Conservation (phyloP, 2,888 invertebrate species). For the Incurvaria masculella region DNA sequence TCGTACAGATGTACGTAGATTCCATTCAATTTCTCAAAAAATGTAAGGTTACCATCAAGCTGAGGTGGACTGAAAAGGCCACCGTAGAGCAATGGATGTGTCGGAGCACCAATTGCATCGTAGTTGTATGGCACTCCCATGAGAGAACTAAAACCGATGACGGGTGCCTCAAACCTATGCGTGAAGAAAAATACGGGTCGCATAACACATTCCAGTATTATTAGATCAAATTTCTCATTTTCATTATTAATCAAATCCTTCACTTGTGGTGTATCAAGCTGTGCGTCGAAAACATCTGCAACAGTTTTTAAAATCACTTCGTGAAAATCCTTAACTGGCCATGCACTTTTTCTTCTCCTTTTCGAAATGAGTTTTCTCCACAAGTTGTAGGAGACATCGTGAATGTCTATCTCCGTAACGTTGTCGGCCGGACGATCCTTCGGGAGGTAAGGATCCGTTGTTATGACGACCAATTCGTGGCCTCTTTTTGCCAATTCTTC, state of each 20-base stretch:
- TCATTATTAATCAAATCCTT: background rate
- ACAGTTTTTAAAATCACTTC: background rate
- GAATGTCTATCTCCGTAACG: slow-evolving; percentile 28
- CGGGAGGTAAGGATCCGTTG: slow-evolving; percentile 32
- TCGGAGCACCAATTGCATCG: background rate
- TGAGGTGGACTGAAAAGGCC: background rate
- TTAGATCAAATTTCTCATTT: slow-evolving; percentile 1
- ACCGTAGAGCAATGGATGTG: background rate
- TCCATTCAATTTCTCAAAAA: background rate
- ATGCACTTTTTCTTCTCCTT: too few species aligned
- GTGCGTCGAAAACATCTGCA: too few species aligned
- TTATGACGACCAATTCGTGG: slow-evolving; percentile 39
- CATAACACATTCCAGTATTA: slow-evolving; percentile 7
- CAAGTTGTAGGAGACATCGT: slow-evolving; percentile 26
- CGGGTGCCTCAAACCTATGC: slow-evolving; percentile 8
- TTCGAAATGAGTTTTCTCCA: slow-evolving; percentile 15
- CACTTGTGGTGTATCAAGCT: background rate
- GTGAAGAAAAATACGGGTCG: slow-evolving; percentile 4
- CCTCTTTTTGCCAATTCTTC: slow-evolving; percentile 34
- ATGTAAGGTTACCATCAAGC: background rate
- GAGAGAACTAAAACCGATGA: slow-evolving; percentile 3
- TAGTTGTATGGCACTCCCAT: background rate
- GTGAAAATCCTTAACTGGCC: background rate
- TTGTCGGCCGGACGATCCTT: slow-evolving; percentile 27
- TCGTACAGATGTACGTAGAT: background rate